phyloP scores from a whole-genome alignment of 2,888 invertebrate genomes.

The Anagyrus pseudococci region DNA sequence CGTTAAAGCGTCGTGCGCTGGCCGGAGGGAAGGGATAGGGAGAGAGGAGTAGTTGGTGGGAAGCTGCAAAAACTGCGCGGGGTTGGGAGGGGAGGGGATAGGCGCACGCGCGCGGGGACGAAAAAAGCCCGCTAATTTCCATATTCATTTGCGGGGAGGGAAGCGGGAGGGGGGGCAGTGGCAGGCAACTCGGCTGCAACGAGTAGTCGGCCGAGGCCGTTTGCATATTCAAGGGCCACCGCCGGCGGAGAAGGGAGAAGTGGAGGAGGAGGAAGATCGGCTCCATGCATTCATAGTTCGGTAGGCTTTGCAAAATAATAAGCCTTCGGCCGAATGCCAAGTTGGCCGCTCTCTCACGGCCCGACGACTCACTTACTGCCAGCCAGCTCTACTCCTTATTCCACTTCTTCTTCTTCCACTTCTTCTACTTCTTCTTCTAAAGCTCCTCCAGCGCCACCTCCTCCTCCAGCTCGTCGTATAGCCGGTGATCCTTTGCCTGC shows the following conservation, averaged over 20 bases:
- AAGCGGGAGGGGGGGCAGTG: background rate
- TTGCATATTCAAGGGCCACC: slow-evolving; percentile 32
- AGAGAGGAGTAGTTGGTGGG: too few species aligned
- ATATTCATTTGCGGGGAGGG: slow-evolving; percentile 26
- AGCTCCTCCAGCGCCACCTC: too few species aligned
- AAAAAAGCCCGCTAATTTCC: slow-evolving; percentile 26
- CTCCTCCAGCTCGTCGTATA: too few species aligned
- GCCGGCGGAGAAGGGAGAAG: background rate
- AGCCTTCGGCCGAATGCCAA: background rate
- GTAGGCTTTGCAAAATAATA: slow-evolving; percentile 31
- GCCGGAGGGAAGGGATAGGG: background rate
- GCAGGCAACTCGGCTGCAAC: too few species aligned
- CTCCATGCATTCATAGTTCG: slow-evolving; percentile 20
- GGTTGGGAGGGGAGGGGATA: background rate
- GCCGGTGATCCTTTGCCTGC: too few species aligned
- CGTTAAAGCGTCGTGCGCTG: slow-evolving; percentile 2
- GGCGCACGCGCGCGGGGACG: background rate
- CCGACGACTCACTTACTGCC: too few species aligned
- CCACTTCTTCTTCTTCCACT: background rate
- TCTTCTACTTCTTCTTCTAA: background rate
- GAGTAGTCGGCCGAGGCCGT: too few species aligned
- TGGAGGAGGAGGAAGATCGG: background rate
- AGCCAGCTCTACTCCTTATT: background rate
- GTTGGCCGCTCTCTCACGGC: background rate
- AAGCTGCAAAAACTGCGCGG: background rate